Conservation (phyloP, 2,113 vertebrate species). For the Coracopsis vasa region DNA sequence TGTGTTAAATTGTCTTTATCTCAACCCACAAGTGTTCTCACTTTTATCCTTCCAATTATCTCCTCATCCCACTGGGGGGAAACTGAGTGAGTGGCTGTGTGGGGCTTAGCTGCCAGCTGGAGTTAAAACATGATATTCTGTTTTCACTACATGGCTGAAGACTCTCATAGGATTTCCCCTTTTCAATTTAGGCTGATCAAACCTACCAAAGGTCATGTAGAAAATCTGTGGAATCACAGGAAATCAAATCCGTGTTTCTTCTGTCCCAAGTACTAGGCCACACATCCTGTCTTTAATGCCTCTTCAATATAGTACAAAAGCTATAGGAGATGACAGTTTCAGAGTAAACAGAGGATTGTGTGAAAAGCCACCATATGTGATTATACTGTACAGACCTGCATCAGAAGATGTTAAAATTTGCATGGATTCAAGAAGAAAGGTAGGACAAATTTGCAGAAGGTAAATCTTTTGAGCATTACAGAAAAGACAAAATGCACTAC, state of each 20-base stretch:
- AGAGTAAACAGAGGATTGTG: background rate
- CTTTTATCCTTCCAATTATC: background rate
- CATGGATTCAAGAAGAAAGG: background rate
- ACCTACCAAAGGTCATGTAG: background rate
- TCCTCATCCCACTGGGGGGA: background rate
- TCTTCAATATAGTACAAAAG: background rate
- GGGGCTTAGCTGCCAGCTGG: background rate
- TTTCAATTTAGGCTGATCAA: background rate
- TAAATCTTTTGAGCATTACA: background rate
- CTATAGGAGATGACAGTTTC: background rate
- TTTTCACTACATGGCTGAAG: background rate
- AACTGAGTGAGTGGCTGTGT: background rate
- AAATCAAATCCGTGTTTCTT: fast-evolving
- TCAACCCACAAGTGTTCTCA: background rate
- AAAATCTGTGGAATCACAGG: background rate
- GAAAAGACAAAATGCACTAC: background rate
- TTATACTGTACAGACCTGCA: background rate
- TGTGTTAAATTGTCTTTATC: background rate
- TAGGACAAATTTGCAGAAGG: background rate
- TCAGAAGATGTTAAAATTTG: background rate
- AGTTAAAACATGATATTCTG: background rate
- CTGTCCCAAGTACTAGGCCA: too few species aligned
- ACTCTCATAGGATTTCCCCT: background rate
- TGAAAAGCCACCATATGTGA: background rate
- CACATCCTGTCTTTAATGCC: too few species aligned